Conservation (phyloP, 64 coral and sea anemone species). For the Pocillopora damicornis region DNA sequence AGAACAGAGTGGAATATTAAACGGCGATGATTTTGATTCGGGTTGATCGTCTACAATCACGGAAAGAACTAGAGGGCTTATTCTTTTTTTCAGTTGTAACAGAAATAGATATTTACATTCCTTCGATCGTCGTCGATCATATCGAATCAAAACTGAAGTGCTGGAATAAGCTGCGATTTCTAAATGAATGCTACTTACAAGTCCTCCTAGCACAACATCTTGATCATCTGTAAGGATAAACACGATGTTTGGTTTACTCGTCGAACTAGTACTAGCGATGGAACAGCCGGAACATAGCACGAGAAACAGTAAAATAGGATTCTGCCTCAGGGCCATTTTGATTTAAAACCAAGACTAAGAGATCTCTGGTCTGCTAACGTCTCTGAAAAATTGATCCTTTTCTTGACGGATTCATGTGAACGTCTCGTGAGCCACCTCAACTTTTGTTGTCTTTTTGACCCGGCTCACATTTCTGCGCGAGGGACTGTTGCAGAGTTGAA, state of each 20-base stretch:
- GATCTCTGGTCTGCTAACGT: background rate
- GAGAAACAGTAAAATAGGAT: background rate
- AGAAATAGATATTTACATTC: too few relatives aligned
- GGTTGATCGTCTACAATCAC: too few relatives aligned
- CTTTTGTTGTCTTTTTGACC: too few relatives aligned
- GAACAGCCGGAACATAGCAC: background rate
- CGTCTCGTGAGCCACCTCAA: too few relatives aligned
- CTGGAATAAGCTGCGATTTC: background rate
- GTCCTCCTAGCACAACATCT: constrained; percentile 64
- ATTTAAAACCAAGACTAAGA: background rate
- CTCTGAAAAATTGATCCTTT: too few relatives aligned
- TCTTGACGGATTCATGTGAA: too few relatives aligned
- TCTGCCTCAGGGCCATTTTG: background rate
- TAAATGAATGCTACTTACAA: constrained; percentile 34
- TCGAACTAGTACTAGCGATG: background rate
- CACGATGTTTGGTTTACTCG: constrained; percentile 67
- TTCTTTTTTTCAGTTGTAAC: too few relatives aligned
- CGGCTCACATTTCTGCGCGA: too few relatives aligned
- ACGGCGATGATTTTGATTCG: too few relatives aligned
- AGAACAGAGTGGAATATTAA: too few relatives aligned
- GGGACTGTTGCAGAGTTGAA: too few relatives aligned
- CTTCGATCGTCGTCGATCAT: background rate
- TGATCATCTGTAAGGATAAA: constrained; percentile 86
- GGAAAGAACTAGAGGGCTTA: too few relatives aligned
- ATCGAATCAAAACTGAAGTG: background rate